These are phyloP conservation scores for Chloroceryle inda DNA, from an alignment of 2,797 vertebrate species.

Conservation along the genomic window DNA sequence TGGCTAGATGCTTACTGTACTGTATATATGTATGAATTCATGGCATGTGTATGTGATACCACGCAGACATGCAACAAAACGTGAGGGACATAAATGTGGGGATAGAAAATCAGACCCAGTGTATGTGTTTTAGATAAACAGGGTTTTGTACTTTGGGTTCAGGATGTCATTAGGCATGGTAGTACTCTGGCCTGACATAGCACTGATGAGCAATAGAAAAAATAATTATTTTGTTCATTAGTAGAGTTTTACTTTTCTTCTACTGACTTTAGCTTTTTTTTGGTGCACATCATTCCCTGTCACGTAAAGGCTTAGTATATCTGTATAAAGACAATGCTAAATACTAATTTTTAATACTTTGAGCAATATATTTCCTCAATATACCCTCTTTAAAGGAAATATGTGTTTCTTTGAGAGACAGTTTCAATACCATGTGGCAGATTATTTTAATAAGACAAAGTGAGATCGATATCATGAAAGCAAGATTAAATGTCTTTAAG, in stretches of 20 bases:
- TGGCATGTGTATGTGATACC: neutral
- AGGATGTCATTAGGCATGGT: neutral
- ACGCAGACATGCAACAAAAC: neutral
- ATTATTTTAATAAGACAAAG: constrained; percentile 26
- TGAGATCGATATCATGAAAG: neutral
- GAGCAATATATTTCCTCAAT: neutral
- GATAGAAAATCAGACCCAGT: neutral
- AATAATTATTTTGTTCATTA: neutral
- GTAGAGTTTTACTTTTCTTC: neutral
- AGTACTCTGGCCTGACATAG: neutral
- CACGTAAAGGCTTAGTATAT: neutral
- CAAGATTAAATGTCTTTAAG: neutral
- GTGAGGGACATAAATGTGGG: neutral
- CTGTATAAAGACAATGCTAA: neutral
- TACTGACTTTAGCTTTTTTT: neutral
- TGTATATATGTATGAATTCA: neutral
- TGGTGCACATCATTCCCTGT: neutral
- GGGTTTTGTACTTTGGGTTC: neutral
- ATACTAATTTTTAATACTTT: neutral
- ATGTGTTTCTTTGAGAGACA: neutral
- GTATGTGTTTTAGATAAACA: neutral
- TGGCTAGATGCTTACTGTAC: neutral
- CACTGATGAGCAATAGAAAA: neutral
- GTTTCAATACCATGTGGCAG: neutral
- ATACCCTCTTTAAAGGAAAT: neutral